A percentile compares a stretch with the other conserved stretches of the same genome.
Conservation (phyloP, 1,140 invertebrate genomes). For the Phymastichus coffea region DNA sequence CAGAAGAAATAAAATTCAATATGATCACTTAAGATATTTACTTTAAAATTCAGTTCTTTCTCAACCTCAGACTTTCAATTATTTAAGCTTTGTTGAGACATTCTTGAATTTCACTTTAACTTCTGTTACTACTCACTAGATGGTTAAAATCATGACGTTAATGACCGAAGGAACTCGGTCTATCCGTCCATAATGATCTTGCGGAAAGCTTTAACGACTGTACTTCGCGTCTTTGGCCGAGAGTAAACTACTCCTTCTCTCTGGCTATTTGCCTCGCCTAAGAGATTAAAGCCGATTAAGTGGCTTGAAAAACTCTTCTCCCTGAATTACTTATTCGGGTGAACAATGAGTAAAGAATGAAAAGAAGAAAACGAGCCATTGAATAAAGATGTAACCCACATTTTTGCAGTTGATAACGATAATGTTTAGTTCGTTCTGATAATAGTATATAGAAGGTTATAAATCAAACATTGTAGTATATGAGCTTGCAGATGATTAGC, state of each 20-base stretch:
- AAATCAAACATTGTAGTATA: no score
- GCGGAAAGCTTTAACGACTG: conserved; percentile 5
- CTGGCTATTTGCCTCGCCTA: not conserved
- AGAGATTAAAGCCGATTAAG: conserved; percentile 16
- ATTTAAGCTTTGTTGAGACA: no score
- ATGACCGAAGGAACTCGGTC: not conserved
- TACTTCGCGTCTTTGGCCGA: conserved; percentile 3
- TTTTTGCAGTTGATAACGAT: not conserved
- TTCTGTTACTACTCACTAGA: not conserved
- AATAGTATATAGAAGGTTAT: no score
- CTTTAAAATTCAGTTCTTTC: no score
- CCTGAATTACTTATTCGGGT: not conserved
- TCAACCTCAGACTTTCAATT: no score
- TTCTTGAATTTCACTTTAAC: no score
- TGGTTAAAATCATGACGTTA: conserved; percentile 23
- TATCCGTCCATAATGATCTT: conserved; percentile 18
- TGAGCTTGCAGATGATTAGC: no score
- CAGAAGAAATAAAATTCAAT: no score
- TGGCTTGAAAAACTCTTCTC: conserved; percentile 1
- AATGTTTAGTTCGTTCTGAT: no score
- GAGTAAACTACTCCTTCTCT: not conserved
- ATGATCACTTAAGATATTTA: no score
- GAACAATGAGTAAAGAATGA: not conserved
- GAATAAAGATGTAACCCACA: not conserved
- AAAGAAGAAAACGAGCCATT: not conserved